phyloP scores from a whole-genome alignment of 2,113 vertebrate genomes.

The Mus musculus region DNA sequence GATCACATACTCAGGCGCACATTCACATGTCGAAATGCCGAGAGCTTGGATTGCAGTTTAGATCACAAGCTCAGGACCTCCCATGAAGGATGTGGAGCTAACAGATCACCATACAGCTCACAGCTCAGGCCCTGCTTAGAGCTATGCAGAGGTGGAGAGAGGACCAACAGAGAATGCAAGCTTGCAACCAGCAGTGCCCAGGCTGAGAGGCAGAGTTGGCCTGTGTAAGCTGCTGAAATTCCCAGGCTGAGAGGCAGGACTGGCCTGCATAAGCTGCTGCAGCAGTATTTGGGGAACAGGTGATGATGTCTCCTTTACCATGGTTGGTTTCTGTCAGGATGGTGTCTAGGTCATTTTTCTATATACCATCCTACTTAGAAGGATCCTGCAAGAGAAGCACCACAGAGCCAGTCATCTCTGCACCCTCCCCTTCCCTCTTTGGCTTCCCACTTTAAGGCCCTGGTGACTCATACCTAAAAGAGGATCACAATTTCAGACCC shows the following conservation, averaged over 20 bases:
- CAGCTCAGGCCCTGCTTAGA: background rate
- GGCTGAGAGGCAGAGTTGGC: background rate
- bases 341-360: background rate
- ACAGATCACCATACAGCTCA: background rate
- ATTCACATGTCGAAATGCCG: no score
- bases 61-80: background rate
- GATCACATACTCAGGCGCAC: background rate
- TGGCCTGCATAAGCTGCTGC: background rate
- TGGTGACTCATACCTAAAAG: background rate
- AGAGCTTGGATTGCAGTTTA: background rate
- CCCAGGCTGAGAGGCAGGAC: background rate
- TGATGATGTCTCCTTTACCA: background rate
- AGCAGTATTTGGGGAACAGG: background rate
- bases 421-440: background rate
- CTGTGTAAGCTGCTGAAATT: no score
- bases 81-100: background rate
- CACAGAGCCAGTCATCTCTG: background rate
- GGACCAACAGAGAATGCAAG: no score
- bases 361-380: background rate
- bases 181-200: background rate
- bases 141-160: background rate
- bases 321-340: background rate
- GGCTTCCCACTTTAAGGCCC: background rate
- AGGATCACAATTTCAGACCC: background rate
- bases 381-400: no score